These are phyloP conservation scores for Drosophila prosaltans DNA, from an alignment of 1,140 invertebrate species.

Conservation along the genomic window DNA sequence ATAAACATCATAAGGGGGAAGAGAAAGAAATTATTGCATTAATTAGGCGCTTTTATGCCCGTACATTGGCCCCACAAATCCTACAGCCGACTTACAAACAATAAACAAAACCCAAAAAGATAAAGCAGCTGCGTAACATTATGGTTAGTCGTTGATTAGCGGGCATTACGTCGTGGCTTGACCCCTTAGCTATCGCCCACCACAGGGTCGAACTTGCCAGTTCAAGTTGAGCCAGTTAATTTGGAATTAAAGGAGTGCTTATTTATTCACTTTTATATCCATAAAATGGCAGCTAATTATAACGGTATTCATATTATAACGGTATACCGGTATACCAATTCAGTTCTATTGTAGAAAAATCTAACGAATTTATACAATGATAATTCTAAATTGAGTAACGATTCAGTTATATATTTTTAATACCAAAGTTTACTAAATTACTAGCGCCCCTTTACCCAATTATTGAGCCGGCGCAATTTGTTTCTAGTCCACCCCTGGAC, in stretches of 20 bases:
- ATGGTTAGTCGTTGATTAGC: neutral
- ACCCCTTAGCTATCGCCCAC: conserved; percentile 1
- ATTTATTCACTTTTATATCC: no score
- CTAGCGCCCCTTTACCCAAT: neutral
- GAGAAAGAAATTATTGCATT: neutral
- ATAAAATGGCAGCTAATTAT: no score
- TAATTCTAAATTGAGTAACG: no score
- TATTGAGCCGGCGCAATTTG: neutral
- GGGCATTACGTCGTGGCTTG: conserved; percentile 6
- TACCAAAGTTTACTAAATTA: no score
- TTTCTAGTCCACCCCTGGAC: conserved; percentile 25
- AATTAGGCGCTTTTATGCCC: conserved; percentile 32
- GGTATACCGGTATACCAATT: no score
- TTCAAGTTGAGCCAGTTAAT: neutral
- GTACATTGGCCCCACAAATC: neutral
- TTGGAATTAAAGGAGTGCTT: no score
- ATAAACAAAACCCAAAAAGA: conserved; percentile 4
- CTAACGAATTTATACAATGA: no score
- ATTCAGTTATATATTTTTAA: no score
- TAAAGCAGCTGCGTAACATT: neutral
- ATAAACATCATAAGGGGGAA: neutral
- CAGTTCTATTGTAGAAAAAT: no score
- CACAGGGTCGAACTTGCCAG: neutral
- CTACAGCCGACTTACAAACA: neutral
- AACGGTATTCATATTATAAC: no score